These are phyloP conservation scores for Busseola fusca DNA, from an alignment of 2,888 invertebrate genomes.

Conservation along the genomic window DNA sequence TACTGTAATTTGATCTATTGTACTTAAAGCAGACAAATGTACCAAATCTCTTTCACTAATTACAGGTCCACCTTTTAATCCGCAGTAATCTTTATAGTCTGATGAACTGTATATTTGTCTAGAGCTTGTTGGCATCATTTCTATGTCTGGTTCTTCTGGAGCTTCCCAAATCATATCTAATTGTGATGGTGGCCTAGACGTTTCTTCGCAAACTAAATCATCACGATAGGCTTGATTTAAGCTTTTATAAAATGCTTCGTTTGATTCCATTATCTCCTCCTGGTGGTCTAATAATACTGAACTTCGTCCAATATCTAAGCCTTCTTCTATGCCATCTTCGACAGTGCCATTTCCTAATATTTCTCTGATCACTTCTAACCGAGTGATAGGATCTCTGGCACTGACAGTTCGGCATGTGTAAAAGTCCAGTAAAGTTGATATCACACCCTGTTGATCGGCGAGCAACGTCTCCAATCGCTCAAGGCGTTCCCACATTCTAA, in stretches of 20 bases:
- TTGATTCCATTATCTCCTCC: slow-evolving; percentile 91
- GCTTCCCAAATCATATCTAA: slow-evolving; percentile 96
- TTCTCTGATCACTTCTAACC: slow-evolving; percentile 90
- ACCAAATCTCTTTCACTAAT: slow-evolving; percentile 94
- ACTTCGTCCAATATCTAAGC: slow-evolving; percentile 88
- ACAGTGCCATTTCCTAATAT: slow-evolving; percentile 91
- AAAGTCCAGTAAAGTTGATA: slow-evolving; percentile 95
- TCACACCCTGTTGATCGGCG: slow-evolving; percentile 96
- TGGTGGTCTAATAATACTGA: slow-evolving; percentile 80
- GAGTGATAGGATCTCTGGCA: slow-evolving; percentile 87
- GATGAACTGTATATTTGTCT: slow-evolving; percentile 92
- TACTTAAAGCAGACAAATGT: slow-evolving; percentile 92
- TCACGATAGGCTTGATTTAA: slow-evolving; percentile 96
- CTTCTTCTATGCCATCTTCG: slow-evolving; percentile 91
- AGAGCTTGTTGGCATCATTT: slow-evolving; percentile 86
- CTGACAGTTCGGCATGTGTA: slow-evolving; percentile 89
- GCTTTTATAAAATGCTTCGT: slow-evolving; percentile 96
- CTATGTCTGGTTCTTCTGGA: slow-evolving; percentile 92
- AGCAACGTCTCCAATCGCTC: slow-evolving; percentile 96
- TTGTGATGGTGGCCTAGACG: slow-evolving; percentile 91
- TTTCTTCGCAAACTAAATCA: slow-evolving; percentile 91
- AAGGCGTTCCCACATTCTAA: slow-evolving; percentile 97
- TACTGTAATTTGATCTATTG: slow-evolving; percentile 93
- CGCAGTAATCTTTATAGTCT: slow-evolving; percentile 94
- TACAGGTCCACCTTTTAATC: slow-evolving; percentile 91